Evolutionary conservation across 1,140 invertebrate species (phyloP).

Genomic region (Drosophila arizonae): DNA sequence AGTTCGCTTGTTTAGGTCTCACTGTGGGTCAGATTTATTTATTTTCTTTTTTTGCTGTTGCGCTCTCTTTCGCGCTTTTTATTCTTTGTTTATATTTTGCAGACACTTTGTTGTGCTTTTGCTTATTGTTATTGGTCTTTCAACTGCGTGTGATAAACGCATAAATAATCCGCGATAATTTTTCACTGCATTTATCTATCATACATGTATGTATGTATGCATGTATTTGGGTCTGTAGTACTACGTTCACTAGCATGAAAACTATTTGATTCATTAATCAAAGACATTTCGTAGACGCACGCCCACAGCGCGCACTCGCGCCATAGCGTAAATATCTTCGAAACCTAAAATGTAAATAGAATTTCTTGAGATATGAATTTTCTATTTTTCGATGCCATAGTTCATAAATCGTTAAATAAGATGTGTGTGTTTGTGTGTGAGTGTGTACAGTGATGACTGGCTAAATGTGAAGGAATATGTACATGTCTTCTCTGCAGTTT

Average conservation of each 20-base stretch:
- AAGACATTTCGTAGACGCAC: conserved; percentile 11
- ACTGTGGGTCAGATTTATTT: conserved; percentile 30
- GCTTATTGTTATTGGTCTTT: conserved; percentile 39
- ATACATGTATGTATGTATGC: no score
- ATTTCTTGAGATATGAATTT: conserved; percentile 18
- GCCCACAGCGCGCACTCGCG: background rate
- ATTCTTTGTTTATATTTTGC: conserved; percentile 80
- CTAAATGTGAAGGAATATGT: background rate
- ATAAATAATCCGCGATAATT: conserved; percentile 29
- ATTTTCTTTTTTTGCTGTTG: conserved; percentile 49
- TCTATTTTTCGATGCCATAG: conserved; percentile 17
- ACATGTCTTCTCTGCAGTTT: no score
- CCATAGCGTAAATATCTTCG: conserved; percentile 28
- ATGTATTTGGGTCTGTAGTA: background rate
- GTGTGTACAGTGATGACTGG: background rate
- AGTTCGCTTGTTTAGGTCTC: conserved; percentile 29
- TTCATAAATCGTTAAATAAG: conserved; percentile 44
- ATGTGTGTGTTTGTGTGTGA: background rate
- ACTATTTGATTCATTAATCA: conserved; percentile 27
- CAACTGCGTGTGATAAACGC: conserved; percentile 20
- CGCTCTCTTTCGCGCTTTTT: conserved; percentile 34
- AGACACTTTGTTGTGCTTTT: conserved; percentile 65
- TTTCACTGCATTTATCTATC: background rate
- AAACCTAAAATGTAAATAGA: conserved; percentile 4
- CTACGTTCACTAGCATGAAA: background rate